phyloP scores from a whole-genome alignment of 2,113 vertebrate species.

The Brienomyrus brachyistius region DNA sequence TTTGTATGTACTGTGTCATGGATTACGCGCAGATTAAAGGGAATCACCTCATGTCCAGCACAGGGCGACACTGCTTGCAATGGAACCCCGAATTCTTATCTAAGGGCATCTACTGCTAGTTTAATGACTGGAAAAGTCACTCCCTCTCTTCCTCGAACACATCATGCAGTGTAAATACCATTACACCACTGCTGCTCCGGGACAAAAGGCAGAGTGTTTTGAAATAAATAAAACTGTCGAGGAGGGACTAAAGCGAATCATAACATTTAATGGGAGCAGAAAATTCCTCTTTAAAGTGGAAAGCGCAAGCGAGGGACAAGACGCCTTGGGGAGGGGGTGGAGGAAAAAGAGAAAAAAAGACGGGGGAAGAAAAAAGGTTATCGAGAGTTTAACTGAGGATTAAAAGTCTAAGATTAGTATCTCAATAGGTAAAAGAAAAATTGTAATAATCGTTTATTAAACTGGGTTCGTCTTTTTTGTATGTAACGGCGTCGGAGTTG shows the following conservation, averaged over 20 bases:
- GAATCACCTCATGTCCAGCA: background rate
- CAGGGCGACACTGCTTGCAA: background rate
- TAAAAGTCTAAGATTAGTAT: constrained; percentile 53
- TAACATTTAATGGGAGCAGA: constrained; percentile 49
- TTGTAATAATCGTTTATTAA: constrained; percentile 43
- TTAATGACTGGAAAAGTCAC: constrained; percentile 38
- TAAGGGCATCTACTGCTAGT: constrained; percentile 14
- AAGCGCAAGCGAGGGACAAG: constrained; percentile 37
- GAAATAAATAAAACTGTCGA: constrained; percentile 50
- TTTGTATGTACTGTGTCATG: background rate
- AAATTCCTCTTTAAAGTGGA: constrained; percentile 43
- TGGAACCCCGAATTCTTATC: constrained; percentile 34
- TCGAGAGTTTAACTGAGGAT: constrained; percentile 64
- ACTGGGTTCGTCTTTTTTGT: background rate
- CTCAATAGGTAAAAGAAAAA: constrained; percentile 36
- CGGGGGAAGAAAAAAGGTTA: constrained; percentile 46
- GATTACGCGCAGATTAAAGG: constrained; percentile 12
- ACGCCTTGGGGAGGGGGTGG: constrained; percentile 49
- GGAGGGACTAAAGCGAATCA: constrained; percentile 50
- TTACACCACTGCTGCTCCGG: constrained; percentile 31
- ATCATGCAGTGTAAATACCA: constrained; percentile 25
- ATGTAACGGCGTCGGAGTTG: background rate
- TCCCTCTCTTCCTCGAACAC: constrained; percentile 26
- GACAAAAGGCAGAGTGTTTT: constrained; percentile 58
- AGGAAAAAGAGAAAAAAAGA: constrained; percentile 26